phyloP scores from a whole-genome alignment of 2,113 vertebrate genomes.

The Nesoenas mayeri region DNA sequence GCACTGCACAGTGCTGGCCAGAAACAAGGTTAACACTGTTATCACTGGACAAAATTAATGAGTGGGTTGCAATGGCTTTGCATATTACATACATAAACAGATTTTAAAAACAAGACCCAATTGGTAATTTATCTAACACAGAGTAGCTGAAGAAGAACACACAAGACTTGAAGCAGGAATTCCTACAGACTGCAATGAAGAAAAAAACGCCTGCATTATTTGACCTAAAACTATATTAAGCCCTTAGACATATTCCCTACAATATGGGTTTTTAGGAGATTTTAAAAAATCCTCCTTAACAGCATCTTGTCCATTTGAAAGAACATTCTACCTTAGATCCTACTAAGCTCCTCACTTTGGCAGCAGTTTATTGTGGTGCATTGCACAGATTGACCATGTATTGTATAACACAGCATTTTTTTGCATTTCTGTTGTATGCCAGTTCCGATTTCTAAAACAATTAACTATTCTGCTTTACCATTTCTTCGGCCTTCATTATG shows the following conservation, averaged over 20 bases:
- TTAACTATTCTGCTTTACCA: background rate
- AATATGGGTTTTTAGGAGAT: background rate
- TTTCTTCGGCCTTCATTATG: background rate
- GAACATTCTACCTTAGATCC: background rate
- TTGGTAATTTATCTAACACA: background rate
- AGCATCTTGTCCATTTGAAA: background rate
- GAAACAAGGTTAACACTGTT: background rate
- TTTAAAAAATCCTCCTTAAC: background rate
- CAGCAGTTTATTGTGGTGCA: background rate
- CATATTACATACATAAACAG: background rate
- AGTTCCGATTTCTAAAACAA: background rate
- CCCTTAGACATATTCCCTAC: background rate
- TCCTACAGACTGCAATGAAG: background rate
- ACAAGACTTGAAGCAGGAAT: background rate
- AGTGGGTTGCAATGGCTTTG: background rate
- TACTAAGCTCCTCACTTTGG: background rate
- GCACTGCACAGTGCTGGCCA: background rate
- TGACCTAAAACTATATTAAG: background rate
- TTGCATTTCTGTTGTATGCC: background rate
- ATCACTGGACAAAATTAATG: background rate
- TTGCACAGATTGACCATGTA: rapidly evolving
- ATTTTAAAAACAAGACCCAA: background rate
- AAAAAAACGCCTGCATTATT: background rate
- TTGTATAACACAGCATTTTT: background rate
- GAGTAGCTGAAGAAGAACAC: background rate